A percentile compares a stretch with the other conserved stretches of the same genome.
These are phyloP conservation scores for Catostylus mosaicus DNA, from an alignment of 30 jellyfish, hydroid and myxozoan genomes.

Conservation along the genomic window DNA sequence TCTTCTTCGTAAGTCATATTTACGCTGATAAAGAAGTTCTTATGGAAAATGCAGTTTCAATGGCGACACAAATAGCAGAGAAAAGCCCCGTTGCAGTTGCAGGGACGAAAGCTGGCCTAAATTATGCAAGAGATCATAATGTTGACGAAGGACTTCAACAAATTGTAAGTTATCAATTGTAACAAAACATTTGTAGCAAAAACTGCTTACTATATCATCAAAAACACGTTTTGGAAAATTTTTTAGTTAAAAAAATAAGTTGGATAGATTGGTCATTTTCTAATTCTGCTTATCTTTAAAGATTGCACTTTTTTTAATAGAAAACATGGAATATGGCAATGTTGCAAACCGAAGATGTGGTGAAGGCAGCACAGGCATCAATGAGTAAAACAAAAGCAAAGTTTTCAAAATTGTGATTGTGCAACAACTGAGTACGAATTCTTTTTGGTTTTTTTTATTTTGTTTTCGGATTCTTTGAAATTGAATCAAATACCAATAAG, in stretches of 20 bases:
- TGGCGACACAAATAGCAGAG: slow-evolving; percentile 83
- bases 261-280: too few relatives aligned
- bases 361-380: slow-evolving; percentile 86
- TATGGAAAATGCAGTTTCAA: slow-evolving; percentile 68
- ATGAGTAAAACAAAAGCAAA: slow-evolving; percentile 74
- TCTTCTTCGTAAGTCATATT: too few relatives aligned
- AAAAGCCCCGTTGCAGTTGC: slow-evolving; percentile 89
- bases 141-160: slow-evolving; percentile 85
- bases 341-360: slow-evolving; percentile 80
- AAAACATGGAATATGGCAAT: slow-evolving; percentile 88
- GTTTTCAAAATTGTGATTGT: slow-evolving; percentile 79
- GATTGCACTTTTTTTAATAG: slow-evolving; percentile 49
- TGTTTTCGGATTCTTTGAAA: too few relatives aligned
- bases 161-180: slow-evolving; percentile 61
- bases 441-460: too few relatives aligned
- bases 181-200: background rate
- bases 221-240: too few relatives aligned
- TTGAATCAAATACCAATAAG: too few relatives aligned
- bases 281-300: too few relatives aligned
- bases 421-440: too few relatives aligned
- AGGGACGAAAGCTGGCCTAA: slow-evolving; percentile 71
- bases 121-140: slow-evolving; percentile 88
- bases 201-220: background rate
- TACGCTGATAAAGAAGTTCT: slow-evolving; percentile 69
- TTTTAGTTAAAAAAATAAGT: too few relatives aligned